These are phyloP conservation scores for Prunella himalayana DNA, from an alignment of 2,113 vertebrate genomes.

Conservation along the genomic window DNA sequence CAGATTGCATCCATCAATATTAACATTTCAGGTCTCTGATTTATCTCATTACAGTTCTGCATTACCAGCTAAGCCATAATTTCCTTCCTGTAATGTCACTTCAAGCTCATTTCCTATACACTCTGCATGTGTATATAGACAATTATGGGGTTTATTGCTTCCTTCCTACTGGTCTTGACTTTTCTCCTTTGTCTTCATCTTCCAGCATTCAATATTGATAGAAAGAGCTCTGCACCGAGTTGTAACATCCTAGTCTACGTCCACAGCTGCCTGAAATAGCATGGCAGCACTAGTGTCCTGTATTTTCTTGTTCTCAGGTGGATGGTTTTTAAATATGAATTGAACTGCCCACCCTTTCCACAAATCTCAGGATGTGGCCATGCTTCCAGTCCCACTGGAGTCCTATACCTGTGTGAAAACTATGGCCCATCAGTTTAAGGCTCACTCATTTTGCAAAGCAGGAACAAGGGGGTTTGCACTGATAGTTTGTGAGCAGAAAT, in stretches of 20 bases:
- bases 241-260: not conserved
- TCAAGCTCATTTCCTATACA: conserved; percentile 46
- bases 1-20: conserved; percentile 40
- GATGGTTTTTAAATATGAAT: not conserved
- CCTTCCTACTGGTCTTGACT: conserved; percentile 35
- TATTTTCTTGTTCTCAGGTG: not conserved
- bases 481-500: not conserved
- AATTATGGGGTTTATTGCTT: conserved; percentile 50
- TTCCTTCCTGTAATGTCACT: conserved; percentile 49
- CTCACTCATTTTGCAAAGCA: not conserved
- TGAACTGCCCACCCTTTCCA: not conserved
- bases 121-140: conserved; percentile 1
- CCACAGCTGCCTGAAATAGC: not conserved
- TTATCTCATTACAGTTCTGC: conserved; percentile 45
- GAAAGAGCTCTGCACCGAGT: not conserved
- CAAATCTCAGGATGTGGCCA: not conserved
- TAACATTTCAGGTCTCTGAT: conserved; percentile 48
- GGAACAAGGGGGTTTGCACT: not conserved
- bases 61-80: conserved; percentile 45
- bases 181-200: conserved; percentile 17
- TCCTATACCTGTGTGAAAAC: fast-evolving
- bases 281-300: not conserved
- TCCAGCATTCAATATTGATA: conserved; percentile 15
- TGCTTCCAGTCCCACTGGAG: not conserved
- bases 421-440: not conserved